Percentiles rank a stretch among this genome's conserved stretches.
phyloP scores from a whole-genome alignment of 2,113 vertebrate genomes.

The Rana temporaria region DNA sequence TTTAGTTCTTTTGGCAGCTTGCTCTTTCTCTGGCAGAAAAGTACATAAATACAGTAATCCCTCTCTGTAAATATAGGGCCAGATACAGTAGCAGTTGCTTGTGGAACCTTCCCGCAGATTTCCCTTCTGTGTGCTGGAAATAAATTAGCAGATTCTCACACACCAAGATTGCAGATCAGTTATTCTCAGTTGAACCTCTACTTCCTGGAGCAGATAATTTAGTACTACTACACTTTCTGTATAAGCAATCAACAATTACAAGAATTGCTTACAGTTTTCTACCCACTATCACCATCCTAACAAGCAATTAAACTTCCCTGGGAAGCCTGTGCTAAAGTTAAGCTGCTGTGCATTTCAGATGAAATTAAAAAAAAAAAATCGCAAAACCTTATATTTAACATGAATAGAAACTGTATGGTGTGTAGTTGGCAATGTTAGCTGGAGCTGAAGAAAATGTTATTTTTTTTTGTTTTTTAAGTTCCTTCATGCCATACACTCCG shows the following conservation, averaged over 20 bases:
- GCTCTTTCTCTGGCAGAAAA: background rate
- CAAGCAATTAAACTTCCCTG: constrained; percentile 46
- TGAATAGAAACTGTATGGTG: constrained; percentile 4
- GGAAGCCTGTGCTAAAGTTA: constrained; percentile 31
- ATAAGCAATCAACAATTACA: constrained; percentile 61
- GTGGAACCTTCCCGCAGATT: constrained; percentile 20
- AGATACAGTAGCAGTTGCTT: background rate
- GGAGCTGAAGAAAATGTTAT: background rate
- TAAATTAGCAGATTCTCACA: constrained; percentile 26
- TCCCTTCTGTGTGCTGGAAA: accelerated
- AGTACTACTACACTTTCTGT: constrained; percentile 58
- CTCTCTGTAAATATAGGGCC: constrained; percentile 8
- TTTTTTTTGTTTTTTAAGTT: no score
- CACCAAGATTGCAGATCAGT: constrained; percentile 46
- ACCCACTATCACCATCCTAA: constrained; percentile 45
- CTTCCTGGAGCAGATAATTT: constrained; percentile 59
- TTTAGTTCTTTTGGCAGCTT: background rate
- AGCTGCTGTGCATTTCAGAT: constrained; percentile 39
- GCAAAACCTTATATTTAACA: constrained; percentile 24
- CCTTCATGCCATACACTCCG: background rate
- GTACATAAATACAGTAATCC: constrained; percentile 18
- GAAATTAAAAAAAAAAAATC: constrained; percentile 21
- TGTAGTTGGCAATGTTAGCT: background rate
- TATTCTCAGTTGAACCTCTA: constrained; percentile 56
- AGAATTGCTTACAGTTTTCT: constrained; percentile 57